Evolutionary conservation across 2,888 invertebrate species (phyloP).

Genomic region (Archaeoteleia sp.): DNA sequence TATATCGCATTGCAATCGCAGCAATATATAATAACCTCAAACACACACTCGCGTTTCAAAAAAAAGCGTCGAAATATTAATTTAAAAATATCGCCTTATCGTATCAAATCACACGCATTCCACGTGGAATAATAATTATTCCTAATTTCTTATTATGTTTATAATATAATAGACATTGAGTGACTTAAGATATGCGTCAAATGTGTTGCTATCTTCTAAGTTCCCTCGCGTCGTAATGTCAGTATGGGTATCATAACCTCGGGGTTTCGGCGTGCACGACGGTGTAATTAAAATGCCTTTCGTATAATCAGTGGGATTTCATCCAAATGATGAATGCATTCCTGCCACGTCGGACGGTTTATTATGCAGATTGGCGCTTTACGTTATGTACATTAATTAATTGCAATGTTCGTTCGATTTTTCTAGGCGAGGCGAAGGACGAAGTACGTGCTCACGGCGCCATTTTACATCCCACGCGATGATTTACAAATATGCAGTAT

Average conservation of each 20-base stretch:
- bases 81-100: too few species aligned
- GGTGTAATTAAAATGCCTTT: constrained; percentile 61
- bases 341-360: constrained; percentile 59
- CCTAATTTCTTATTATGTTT: too few species aligned
- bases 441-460: constrained; percentile 56
- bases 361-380: constrained; percentile 68
- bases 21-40: too few species aligned
- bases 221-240: constrained; percentile 29
- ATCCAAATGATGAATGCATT: constrained; percentile 62
- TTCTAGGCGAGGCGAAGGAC: constrained; percentile 62
- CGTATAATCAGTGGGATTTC: constrained; percentile 50
- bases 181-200: too few species aligned
- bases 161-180: too few species aligned
- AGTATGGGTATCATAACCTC: constrained; percentile 41
- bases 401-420: constrained; percentile 63
- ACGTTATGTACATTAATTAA: constrained; percentile 68
- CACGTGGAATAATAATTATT: too few species aligned
- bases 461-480: constrained; percentile 56
- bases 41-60: too few species aligned
- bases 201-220: too few species aligned
- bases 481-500: constrained; percentile 16
- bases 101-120: too few species aligned
- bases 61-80: too few species aligned
- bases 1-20: too few species aligned
- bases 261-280: constrained; percentile 41